Evolutionary conservation across 2,797 vertebrate species (phyloP).

Genomic region (Sebastes trivittatus): DNA sequence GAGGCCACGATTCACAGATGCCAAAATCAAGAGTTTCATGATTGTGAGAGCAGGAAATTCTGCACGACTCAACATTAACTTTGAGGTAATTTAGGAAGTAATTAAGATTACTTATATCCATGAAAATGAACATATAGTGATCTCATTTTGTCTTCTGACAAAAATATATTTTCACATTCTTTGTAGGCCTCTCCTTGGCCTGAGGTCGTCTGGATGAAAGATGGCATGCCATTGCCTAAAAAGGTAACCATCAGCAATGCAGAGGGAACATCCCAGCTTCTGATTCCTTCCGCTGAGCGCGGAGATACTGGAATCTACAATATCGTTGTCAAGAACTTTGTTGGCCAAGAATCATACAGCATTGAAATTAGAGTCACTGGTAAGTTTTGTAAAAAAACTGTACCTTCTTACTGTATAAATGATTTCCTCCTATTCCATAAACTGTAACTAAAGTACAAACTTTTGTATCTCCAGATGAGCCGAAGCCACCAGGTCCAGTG

Average conservation of each 20-base stretch:
- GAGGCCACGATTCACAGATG: conserved; percentile 85
- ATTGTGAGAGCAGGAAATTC: conserved; percentile 86
- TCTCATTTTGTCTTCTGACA: not conserved
- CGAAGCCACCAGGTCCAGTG: conserved; percentile 88
- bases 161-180: not conserved
- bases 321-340: conserved; percentile 81
- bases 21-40: conserved; percentile 85
- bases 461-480: conserved; percentile 80
- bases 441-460: not conserved
- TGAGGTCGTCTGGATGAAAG: conserved; percentile 90
- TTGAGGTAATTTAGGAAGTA: conserved; percentile 81
- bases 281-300: conserved; percentile 84
- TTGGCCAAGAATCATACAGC: conserved; percentile 84
- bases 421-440: not conserved
- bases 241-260: conserved; percentile 81
- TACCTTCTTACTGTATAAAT: not conserved
- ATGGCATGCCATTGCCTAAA: conserved; percentile 82
- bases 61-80: conserved; percentile 85
- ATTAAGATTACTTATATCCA: not conserved
- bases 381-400: conserved; percentile 59
- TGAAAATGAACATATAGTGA: not conserved
- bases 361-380: conserved; percentile 90
- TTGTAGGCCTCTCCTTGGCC: conserved; percentile 88
- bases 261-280: conserved; percentile 84
- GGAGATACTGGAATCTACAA: conserved; percentile 87